Percentiles rank a stretch among this genome's conserved stretches.
Evolutionary conservation across 1,140 invertebrate species (phyloP).

Genomic region (Papilio polyxenes): DNA sequence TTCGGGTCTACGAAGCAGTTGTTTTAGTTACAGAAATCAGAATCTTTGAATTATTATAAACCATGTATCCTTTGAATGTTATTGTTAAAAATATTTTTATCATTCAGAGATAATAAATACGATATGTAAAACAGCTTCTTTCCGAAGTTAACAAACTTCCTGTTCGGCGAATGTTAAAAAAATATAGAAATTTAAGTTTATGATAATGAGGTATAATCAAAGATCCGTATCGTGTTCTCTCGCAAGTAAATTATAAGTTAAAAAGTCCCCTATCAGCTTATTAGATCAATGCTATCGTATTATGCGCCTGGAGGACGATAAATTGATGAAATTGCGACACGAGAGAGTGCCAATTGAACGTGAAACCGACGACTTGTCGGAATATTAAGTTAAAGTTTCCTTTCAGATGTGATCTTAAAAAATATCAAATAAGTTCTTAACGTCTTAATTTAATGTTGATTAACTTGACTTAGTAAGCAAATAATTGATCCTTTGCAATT

Average conservation of each 20-base stretch:
- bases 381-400: conserved; percentile 19
- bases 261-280: conserved; percentile 50
- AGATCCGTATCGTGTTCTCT: conserved; percentile 30
- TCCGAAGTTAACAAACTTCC: neutral
- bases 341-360: conserved; percentile 59
- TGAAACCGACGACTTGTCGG: conserved; percentile 48
- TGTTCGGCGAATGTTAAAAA: conserved; percentile 17
- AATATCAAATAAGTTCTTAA: neutral
- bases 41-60: neutral
- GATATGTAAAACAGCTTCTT: neutral
- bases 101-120: neutral
- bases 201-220: conserved; percentile 32
- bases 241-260: conserved; percentile 38
- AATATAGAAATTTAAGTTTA: conserved; percentile 34
- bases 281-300: conserved; percentile 49
- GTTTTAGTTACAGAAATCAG: neutral
- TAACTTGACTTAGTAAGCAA: neutral
- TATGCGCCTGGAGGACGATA: conserved; percentile 58
- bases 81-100: neutral
- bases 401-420: neutral
- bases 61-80: neutral
- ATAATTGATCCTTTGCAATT: too few relatives aligned
- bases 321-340: conserved; percentile 58
- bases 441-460: neutral
- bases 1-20: neutral